Conservation (phyloP, 2,797 vertebrate genomes). For the Podarcis siculus region DNA sequence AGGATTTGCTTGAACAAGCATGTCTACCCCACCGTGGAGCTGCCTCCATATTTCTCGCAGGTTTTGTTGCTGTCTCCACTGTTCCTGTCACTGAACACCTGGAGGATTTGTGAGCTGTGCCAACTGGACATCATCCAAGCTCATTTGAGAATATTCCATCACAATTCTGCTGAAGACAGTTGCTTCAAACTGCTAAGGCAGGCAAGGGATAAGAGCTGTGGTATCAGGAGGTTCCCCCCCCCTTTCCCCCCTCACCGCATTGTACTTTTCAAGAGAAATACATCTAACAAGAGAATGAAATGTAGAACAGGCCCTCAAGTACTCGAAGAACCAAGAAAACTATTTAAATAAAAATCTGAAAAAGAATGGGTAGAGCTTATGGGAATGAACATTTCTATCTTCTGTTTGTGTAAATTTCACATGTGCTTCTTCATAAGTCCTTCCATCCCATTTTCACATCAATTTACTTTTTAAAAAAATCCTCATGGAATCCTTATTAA, state of each 20-base stretch:
- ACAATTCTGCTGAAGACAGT: neutral
- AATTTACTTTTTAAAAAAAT: too few species aligned
- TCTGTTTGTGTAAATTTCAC: too few species aligned
- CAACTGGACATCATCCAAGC: slow-evolving; percentile 21
- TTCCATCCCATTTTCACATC: too few species aligned
- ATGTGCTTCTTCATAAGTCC: too few species aligned
- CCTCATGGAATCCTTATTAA: too few species aligned
- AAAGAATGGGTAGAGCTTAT: neutral
- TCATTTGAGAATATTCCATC: slow-evolving; percentile 8
- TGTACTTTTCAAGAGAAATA: neutral
- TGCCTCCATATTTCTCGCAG: neutral
- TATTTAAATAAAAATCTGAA: neutral
- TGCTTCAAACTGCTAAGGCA: neutral
- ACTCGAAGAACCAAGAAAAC: neutral
- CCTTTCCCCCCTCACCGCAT: neutral
- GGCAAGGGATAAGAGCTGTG: neutral
- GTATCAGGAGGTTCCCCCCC: neutral
- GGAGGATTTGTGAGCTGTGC: slow-evolving; percentile 10
- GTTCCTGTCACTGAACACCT: slow-evolving; percentile 13
- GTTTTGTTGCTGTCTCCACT: neutral
- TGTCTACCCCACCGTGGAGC: neutral
- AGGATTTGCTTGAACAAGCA: neutral
- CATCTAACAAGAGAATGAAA: neutral
- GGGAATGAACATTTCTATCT: too few species aligned
- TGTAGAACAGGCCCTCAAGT: neutral